Conservation (phyloP, 2,888 invertebrate species). For the Ectemnius lituratus region DNA sequence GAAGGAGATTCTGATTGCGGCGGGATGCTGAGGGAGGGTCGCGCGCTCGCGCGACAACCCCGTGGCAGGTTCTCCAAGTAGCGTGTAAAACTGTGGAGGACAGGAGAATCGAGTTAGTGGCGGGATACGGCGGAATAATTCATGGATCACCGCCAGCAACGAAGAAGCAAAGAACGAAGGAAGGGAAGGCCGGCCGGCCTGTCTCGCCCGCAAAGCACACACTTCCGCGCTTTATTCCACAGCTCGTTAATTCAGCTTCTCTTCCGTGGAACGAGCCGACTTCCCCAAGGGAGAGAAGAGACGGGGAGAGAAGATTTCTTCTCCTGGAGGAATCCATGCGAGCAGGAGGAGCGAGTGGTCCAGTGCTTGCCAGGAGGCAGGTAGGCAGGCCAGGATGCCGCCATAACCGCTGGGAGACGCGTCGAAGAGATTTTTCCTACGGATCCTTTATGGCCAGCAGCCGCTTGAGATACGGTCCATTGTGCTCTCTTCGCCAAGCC, state of each 20-base stretch:
- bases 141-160: conserved; percentile 44
- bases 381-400: conserved; percentile 1
- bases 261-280: conserved; percentile 42
- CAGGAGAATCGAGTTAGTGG: conserved; percentile 57
- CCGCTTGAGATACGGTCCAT: conserved; percentile 66
- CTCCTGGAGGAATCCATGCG: conserved; percentile 25
- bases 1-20: not conserved
- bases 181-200: not conserved
- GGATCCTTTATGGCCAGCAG: conserved; percentile 60
- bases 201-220: conserved; percentile 7
- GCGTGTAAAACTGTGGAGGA: conserved; percentile 44
- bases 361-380: not conserved
- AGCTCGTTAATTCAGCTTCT: conserved; percentile 60
- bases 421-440: conserved; percentile 40
- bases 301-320: not conserved
- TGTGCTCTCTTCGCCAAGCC: conserved; percentile 50
- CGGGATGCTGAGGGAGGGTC: not conserved
- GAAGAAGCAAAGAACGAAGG: not conserved
- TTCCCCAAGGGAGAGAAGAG: not conserved
- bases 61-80: conserved; percentile 15
- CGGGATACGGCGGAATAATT: conserved; percentile 49
- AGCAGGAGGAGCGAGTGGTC: conserved; percentile 23
- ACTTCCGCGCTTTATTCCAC: conserved; percentile 63
- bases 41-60: conserved; percentile 13
- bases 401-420: conserved; percentile 37